Percentiles rank a stretch among this genome's conserved stretches.
Evolutionary conservation across 2,888 invertebrate genomes (phyloP).

Genomic region (Julus scanicus): DNA sequence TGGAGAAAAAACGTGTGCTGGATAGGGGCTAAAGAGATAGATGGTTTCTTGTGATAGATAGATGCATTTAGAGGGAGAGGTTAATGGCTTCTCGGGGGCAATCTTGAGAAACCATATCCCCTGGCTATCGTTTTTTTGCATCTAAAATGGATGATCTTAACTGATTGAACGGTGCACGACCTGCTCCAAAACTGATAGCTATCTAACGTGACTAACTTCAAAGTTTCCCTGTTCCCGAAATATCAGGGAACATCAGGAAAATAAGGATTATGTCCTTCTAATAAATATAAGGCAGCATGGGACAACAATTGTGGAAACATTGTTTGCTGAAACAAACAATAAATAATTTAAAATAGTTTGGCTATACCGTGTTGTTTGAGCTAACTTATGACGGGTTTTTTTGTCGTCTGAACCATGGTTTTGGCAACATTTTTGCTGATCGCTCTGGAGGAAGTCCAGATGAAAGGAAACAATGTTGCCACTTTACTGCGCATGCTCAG

Average conservation of each 20-base stretch:
- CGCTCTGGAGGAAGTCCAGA: too few relatives aligned
- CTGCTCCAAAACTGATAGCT: slow-evolving; percentile 9
- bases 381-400: too few relatives aligned
- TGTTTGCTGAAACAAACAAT: too few relatives aligned
- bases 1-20: neutral
- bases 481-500: too few relatives aligned
- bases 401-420: too few relatives aligned
- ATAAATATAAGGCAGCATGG: too few relatives aligned
- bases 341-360: too few relatives aligned
- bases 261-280: neutral
- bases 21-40: neutral
- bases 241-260: neutral
- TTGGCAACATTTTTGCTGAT: too few relatives aligned
- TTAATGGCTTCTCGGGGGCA: slow-evolving; percentile 38
- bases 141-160: slow-evolving; percentile 44
- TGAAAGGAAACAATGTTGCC: too few relatives aligned
- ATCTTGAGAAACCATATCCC: slow-evolving; percentile 12
- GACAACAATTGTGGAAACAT: too few relatives aligned
- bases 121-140: slow-evolving; percentile 15
- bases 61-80: slow-evolving; percentile 13
- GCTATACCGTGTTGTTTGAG: too few relatives aligned
- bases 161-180: slow-evolving; percentile 40
- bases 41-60: neutral
- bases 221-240: neutral
- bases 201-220: neutral